Evolutionary conservation across 2,888 invertebrate genomes (phyloP).

Genomic region (Atherix ibis): DNA sequence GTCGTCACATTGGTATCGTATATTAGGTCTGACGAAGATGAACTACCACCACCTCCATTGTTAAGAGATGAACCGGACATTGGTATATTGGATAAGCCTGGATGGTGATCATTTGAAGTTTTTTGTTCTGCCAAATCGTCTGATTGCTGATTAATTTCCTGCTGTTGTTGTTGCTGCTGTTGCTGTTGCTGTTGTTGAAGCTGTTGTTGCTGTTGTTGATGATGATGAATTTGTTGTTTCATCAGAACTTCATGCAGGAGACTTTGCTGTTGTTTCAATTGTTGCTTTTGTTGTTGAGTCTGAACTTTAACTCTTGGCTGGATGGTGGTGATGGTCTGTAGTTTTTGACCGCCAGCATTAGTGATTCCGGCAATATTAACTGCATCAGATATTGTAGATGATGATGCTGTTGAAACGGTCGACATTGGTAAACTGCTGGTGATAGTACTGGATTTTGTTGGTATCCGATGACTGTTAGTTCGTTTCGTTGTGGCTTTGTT

Average conservation of each 20-base stretch:
- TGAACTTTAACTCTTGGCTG: constrained; percentile 17
- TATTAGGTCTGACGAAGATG: constrained; percentile 18
- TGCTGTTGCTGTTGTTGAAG: constrained; percentile 2
- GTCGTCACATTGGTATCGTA: constrained; percentile 30
- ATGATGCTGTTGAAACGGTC: too few relatives aligned
- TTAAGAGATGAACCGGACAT: not conserved
- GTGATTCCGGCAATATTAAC: not conserved
- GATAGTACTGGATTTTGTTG: not conserved
- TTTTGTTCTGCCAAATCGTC: constrained; percentile 1
- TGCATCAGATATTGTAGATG: too few relatives aligned
- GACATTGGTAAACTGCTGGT: not conserved
- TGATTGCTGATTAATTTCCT: constrained; percentile 7
- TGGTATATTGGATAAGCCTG: too few relatives aligned
- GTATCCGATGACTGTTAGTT: constrained; percentile 1
- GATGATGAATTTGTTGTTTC: too few relatives aligned
- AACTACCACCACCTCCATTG: constrained; percentile 10
- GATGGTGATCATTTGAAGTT: too few relatives aligned
- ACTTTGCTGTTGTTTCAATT: too few relatives aligned
- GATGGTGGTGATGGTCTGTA: constrained; percentile 16
- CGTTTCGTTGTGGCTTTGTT: constrained; percentile 4
- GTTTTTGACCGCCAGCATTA: too few relatives aligned
- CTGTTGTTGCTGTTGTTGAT: constrained; percentile 17
- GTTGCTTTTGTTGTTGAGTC: constrained; percentile 11
- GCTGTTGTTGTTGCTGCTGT: constrained; percentile 1
- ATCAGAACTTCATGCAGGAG: too few relatives aligned